Conservation (phyloP, 2,888 invertebrate species). For the Apodemia hepburni region DNA sequence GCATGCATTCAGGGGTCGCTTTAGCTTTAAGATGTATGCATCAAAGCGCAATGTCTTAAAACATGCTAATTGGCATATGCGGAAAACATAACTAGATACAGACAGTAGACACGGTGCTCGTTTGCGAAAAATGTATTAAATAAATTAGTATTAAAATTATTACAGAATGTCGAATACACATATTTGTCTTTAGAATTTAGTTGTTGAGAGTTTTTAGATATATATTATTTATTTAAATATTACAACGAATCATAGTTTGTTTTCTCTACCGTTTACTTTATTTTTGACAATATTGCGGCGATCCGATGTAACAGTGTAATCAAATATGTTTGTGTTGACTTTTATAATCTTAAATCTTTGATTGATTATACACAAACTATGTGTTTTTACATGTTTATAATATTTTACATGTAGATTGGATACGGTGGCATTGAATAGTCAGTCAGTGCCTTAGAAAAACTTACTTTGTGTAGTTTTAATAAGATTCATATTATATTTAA, state of each 20-base stretch:
- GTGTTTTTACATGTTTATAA: neutral
- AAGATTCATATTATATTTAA: neutral
- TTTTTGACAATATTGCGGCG: slow-evolving; percentile 37
- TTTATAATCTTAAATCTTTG: neutral
- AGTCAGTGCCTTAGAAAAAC: neutral
- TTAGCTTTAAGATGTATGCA: too few relatives aligned
- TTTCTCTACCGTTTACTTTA: slow-evolving; percentile 45
- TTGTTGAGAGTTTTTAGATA: slow-evolving; percentile 74
- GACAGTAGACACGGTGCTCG: neutral
- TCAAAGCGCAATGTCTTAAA: neutral
- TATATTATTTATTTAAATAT: slow-evolving; percentile 66
- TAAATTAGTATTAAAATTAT: slow-evolving; percentile 11
- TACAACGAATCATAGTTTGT: slow-evolving; percentile 61
- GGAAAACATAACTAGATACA: too few relatives aligned
- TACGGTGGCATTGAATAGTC: neutral
- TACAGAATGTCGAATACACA: slow-evolving; percentile 17
- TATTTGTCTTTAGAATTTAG: slow-evolving; percentile 48
- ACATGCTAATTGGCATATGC: too few relatives aligned
- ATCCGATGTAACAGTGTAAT: slow-evolving; percentile 13
- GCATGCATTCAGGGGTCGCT: too few relatives aligned
- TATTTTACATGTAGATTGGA: neutral
- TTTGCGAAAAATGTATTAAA: neutral
- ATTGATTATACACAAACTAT: neutral
- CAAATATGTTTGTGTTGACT: neutral
- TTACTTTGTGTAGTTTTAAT: neutral